Evolutionary conservation across 1,140 invertebrate species (phyloP).

Genomic region (Andrena cerasifolii): DNA sequence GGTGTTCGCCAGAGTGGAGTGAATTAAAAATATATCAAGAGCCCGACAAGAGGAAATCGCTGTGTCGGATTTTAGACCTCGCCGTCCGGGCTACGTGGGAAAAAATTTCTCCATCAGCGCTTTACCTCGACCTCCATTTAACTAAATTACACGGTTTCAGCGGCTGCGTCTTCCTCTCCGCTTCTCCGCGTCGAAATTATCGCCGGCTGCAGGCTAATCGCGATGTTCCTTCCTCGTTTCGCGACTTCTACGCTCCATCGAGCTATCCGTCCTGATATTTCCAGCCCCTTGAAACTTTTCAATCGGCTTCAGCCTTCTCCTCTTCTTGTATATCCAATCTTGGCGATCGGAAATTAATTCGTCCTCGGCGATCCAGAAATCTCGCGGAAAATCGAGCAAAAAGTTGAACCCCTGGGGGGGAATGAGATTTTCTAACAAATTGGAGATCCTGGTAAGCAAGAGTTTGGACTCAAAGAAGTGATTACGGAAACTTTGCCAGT

Average conservation of each 20-base stretch:
- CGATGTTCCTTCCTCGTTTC: neutral
- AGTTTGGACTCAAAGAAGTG: neutral
- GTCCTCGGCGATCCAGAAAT: too few relatives aligned
- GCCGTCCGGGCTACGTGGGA: neutral
- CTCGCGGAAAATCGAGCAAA: neutral
- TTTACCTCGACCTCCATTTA: constrained; percentile 2
- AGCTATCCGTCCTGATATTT: neutral
- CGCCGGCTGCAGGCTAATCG: neutral
- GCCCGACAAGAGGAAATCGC: neutral
- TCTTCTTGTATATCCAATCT: too few relatives aligned
- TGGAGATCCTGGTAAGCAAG: neutral
- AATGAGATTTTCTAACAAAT: neutral
- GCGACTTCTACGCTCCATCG: neutral
- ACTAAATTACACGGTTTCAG: constrained; percentile 24
- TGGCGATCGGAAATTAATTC: neutral
- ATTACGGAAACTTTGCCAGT: constrained; percentile 6
- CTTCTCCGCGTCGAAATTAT: neutral
- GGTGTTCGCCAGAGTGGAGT: constrained; percentile 1
- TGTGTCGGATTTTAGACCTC: constrained; percentile 16
- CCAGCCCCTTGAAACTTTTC: neutral
- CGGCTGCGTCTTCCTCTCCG: neutral
- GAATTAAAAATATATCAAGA: constrained; percentile 33
- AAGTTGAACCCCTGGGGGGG: neutral
- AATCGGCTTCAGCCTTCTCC: too few relatives aligned
- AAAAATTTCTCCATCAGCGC: constrained; percentile 34